Conservation (phyloP, 2,888 invertebrate species). For the Atherix ibis region DNA sequence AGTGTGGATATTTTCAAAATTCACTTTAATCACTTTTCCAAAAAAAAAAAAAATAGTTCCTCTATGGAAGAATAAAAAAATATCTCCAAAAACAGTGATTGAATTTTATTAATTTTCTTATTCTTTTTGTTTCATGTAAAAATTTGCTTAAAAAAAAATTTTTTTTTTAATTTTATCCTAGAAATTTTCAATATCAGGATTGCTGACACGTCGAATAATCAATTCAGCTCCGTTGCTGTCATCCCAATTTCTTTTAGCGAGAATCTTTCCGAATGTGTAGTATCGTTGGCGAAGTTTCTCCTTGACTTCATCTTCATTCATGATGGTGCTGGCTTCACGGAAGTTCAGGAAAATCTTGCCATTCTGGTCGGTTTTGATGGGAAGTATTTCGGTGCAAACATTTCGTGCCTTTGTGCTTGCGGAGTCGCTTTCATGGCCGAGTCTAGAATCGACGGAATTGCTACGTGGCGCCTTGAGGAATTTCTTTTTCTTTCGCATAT, state of each 20-base stretch:
- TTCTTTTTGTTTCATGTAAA: too few relatives aligned
- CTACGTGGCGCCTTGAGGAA: constrained; percentile 49
- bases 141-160: too few relatives aligned
- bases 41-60: too few relatives aligned
- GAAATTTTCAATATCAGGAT: constrained; percentile 8
- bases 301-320: constrained; percentile 32
- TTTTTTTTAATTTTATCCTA: too few relatives aligned
- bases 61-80: too few relatives aligned
- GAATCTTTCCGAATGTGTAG: constrained; percentile 27
- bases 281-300: constrained; percentile 28
- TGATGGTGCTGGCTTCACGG: constrained; percentile 30
- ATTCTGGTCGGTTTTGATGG: constrained; percentile 31
- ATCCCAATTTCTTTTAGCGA: constrained; percentile 18
- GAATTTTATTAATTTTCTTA: too few relatives aligned
- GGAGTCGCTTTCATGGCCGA: constrained; percentile 7
- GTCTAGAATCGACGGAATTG: constrained; percentile 25
- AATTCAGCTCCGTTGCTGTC: constrained; percentile 2
- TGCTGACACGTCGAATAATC: constrained; percentile 4
- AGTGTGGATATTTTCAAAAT: too few relatives aligned
- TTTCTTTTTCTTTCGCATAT: constrained; percentile 44
- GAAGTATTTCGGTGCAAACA: constrained; percentile 32
- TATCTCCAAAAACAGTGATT: too few relatives aligned
- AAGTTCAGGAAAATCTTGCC: constrained; percentile 31
- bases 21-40: too few relatives aligned
- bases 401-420: constrained; percentile 19